A percentile compares a stretch with the other conserved stretches of the same genome.
These are phyloP conservation scores for Cromileptes altivelis DNA, from an alignment of 2,113 vertebrate genomes.

Conservation along the genomic window DNA sequence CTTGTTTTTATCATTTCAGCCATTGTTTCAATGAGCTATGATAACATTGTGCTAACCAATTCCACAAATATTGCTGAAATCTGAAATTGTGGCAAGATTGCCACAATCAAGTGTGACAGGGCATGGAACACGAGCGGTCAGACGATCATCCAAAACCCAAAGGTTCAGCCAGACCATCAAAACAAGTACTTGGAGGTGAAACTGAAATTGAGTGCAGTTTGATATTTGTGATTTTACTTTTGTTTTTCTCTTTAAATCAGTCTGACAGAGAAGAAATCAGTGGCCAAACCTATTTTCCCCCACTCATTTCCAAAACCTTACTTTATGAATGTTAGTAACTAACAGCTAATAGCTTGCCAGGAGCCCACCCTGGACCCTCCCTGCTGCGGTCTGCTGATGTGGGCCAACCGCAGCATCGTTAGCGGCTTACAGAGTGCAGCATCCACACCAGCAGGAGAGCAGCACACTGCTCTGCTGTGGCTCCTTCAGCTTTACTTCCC, in stretches of 20 bases:
- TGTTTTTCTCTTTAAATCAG: slow-evolving; percentile 1
- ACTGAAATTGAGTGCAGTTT: neutral
- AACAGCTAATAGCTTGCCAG: slow-evolving; percentile 4
- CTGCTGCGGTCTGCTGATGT: slow-evolving; percentile 2
- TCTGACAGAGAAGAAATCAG: neutral
- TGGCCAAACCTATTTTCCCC: neutral
- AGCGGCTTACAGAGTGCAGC: slow-evolving; percentile 2
- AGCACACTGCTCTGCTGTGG: neutral
- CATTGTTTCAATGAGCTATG: neutral
- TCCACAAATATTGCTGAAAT: neutral
- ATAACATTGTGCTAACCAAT: neutral
- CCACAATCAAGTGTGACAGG: neutral
- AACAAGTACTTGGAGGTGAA: neutral
- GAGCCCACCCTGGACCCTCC: neutral
- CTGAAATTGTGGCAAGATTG: neutral
- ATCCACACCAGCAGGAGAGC: neutral
- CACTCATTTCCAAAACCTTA: neutral
- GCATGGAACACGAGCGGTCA: neutral
- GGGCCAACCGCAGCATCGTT: slow-evolving; percentile 22
- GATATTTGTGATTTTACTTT: neutral
- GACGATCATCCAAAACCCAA: neutral
- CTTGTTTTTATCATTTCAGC: neutral
- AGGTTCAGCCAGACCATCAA: neutral
- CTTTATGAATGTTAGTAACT: neutral
- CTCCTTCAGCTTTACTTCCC: slow-evolving; percentile 9